Evolutionary conservation across 2,113 vertebrate species (phyloP).

Genomic region (Oreochromis spilurus): DNA sequence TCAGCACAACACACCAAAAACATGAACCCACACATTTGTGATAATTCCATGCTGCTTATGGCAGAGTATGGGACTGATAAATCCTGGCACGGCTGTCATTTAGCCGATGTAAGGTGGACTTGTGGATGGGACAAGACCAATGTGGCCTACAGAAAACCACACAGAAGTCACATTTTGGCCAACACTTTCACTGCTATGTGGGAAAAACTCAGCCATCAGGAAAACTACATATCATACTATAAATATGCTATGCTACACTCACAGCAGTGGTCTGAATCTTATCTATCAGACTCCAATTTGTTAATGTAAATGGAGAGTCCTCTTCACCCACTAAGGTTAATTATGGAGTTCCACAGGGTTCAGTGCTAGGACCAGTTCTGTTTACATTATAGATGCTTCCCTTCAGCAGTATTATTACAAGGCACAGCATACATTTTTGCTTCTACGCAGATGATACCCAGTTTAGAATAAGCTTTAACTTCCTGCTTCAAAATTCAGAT

Average conservation of each 20-base stretch:
- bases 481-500: neutral
- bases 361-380: neutral
- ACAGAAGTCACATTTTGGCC: neutral
- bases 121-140: neutral
- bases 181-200: neutral
- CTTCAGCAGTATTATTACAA: neutral
- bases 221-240: neutral
- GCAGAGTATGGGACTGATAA: accelerated
- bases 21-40: neutral
- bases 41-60: neutral
- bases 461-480: neutral
- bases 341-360: neutral
- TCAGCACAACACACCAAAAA: neutral
- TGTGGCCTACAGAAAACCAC: neutral
- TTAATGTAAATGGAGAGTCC: accelerated
- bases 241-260: neutral
- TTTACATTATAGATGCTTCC: neutral
- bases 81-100: neutral
- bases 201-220: neutral
- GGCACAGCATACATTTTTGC: neutral
- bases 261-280: neutral
- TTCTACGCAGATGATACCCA: neutral
- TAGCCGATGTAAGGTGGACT: neutral
- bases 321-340: accelerated
- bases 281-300: accelerated